These are phyloP conservation scores for Glyptemys insculpta DNA, from an alignment of 2,797 vertebrate species.

Conservation along the genomic window DNA sequence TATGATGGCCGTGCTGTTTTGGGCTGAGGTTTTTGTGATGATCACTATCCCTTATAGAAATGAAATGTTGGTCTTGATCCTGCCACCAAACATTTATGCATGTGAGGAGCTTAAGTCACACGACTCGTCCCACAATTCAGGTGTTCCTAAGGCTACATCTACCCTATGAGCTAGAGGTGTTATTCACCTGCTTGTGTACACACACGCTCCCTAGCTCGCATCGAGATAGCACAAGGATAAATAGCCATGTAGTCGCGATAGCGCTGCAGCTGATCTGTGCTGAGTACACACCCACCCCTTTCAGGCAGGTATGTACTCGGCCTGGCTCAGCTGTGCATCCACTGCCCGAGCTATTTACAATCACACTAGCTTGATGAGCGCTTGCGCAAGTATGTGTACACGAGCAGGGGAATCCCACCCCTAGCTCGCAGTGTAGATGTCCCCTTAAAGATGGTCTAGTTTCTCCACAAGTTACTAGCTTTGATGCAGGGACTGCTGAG, in stretches of 20 bases:
- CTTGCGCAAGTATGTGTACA: neutral
- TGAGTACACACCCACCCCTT: neutral
- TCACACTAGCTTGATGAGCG: neutral
- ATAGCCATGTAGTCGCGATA: neutral
- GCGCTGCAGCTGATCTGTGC: neutral
- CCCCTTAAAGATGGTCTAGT: neutral
- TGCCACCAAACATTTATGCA: neutral
- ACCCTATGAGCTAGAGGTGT: neutral
- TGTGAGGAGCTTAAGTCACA: neutral
- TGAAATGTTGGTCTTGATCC: neutral
- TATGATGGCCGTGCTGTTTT: neutral
- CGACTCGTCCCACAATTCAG: neutral
- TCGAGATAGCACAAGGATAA: neutral
- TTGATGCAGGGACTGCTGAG: neutral
- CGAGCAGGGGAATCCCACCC: neutral
- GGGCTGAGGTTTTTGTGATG: neutral
- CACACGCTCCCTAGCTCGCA: neutral
- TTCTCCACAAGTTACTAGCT: neutral
- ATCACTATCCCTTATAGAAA: neutral
- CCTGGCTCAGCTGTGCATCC: neutral
- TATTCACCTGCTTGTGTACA: neutral
- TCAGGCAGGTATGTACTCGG: neutral
- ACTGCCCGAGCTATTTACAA: neutral
- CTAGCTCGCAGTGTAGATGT: neutral
- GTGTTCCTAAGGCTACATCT: neutral